phyloP scores from a whole-genome alignment of 2,888 invertebrate genomes.

The Sepioteuthis lessoniana region DNA sequence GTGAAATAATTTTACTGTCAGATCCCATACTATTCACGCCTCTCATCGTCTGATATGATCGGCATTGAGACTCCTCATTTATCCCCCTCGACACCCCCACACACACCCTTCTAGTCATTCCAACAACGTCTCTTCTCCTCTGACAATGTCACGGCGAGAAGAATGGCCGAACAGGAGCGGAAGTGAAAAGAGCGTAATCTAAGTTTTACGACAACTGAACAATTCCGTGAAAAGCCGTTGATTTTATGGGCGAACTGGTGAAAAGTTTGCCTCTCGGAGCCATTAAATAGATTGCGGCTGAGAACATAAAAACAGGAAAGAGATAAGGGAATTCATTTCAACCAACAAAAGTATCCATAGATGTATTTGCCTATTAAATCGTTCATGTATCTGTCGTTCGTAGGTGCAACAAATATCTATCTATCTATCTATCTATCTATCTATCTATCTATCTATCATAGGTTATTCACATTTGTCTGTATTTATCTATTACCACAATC shows the following conservation, averaged over 20 bases:
- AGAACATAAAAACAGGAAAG: neutral
- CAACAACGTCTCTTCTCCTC: too few relatives aligned
- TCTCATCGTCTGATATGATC: neutral
- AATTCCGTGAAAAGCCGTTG: neutral
- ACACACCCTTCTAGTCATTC: too few relatives aligned
- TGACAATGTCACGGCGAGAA: too few relatives aligned
- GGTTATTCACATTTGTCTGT: too few relatives aligned
- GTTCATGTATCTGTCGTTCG: too few relatives aligned
- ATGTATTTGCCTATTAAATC: too few relatives aligned
- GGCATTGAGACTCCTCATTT: neutral
- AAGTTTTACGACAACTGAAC: conserved; percentile 23
- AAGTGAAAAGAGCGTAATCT: neutral
- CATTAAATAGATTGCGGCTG: neutral
- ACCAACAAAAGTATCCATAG: too few relatives aligned
- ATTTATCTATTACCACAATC: too few relatives aligned
- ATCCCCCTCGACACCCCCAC: neutral
- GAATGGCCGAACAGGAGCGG: neutral
- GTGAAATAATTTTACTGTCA: neutral
- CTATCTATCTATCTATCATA: too few relatives aligned
- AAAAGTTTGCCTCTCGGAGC: neutral
- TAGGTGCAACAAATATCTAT: too few relatives aligned
- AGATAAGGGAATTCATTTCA: neutral
- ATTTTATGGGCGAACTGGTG: neutral
- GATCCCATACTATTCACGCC: neutral
- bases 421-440: too few relatives aligned